These are phyloP conservation scores for Diorhabda carinulata DNA, from an alignment of 1,140 invertebrate species.

Conservation along the genomic window DNA sequence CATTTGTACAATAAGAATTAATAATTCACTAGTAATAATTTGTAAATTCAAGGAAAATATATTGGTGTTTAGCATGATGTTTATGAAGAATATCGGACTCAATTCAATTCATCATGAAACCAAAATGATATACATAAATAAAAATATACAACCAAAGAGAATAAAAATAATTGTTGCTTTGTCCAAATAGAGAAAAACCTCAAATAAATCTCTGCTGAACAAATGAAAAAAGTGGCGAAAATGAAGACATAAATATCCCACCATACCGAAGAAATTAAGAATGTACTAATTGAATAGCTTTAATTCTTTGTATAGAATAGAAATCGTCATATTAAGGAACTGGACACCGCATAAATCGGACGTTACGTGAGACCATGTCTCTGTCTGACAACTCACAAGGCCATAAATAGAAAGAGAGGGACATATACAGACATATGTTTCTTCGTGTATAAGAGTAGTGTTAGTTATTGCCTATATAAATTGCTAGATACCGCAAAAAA, in stretches of 20 bases:
- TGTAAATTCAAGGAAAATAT: too few species aligned
- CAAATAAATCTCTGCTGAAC: too few species aligned
- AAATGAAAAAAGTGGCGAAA: conserved; percentile 26
- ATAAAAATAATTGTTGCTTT: too few species aligned
- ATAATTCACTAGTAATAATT: too few species aligned
- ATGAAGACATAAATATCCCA: conserved; percentile 38
- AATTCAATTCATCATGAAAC: too few species aligned
- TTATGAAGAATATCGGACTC: too few species aligned
- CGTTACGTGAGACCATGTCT: conserved; percentile 17
- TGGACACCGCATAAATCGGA: conserved; percentile 27
- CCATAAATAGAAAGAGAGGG: conserved; percentile 20
- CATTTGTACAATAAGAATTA: too few species aligned
- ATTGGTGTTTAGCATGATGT: too few species aligned
- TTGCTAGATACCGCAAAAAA: conserved; percentile 26
- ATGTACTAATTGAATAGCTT: conserved; percentile 40
- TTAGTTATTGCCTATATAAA: conserved; percentile 27
- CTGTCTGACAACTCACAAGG: conserved; percentile 12
- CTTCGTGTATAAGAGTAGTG: conserved; percentile 16
- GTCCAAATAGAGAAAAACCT: too few species aligned
- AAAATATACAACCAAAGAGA: too few species aligned
- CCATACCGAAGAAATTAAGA: conserved; percentile 38
- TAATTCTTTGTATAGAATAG: conserved; percentile 39
- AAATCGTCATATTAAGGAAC: conserved; percentile 39
- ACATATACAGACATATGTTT: conserved; percentile 18
- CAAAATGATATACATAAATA: too few species aligned